Evolutionary conservation across 2,888 invertebrate genomes (phyloP).

Genomic region (Acanthopleura granulata): DNA sequence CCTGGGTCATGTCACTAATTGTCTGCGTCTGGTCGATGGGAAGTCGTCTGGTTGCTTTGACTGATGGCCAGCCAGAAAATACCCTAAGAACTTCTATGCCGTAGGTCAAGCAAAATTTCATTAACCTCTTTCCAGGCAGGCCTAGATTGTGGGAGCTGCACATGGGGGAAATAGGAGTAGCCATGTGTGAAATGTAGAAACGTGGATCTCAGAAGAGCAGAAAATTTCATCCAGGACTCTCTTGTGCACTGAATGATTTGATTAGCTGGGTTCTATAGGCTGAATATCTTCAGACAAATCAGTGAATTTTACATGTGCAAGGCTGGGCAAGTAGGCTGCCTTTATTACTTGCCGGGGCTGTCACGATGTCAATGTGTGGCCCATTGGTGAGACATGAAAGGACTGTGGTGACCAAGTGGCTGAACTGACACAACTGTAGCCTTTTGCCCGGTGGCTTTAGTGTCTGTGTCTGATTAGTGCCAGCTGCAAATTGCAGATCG

Average conservation of each 20-base stretch:
- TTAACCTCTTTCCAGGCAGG: slow-evolving; percentile 1
- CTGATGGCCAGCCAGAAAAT: slow-evolving; percentile 1
- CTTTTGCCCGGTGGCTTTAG: too few relatives aligned
- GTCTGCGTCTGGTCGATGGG: too few relatives aligned
- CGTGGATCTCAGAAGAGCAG: neutral
- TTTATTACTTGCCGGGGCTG: too few relatives aligned
- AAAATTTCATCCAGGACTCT: slow-evolving; percentile 1
- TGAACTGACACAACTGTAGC: too few relatives aligned
- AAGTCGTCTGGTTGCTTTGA: neutral
- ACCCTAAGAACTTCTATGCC: neutral
- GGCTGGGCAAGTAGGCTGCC: too few relatives aligned
- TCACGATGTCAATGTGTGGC: too few relatives aligned
- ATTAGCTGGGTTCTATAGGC: neutral
- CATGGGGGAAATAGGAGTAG: slow-evolving; percentile 22
- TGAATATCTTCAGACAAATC: neutral
- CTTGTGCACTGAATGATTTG: neutral
- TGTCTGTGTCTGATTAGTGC: too few relatives aligned
- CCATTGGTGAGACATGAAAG: too few relatives aligned
- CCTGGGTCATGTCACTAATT: too few relatives aligned
- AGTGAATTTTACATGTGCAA: too few relatives aligned
- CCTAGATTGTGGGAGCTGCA: slow-evolving; percentile 22
- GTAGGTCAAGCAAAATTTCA: neutral
- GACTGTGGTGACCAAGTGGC: too few relatives aligned
- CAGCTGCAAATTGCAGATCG: too few relatives aligned
- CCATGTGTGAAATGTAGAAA: slow-evolving; percentile 17